Percentiles rank a stretch among this genome's conserved stretches.
Evolutionary conservation across 2,113 vertebrate species (phyloP).

Genomic region (Amphiprion percula): DNA sequence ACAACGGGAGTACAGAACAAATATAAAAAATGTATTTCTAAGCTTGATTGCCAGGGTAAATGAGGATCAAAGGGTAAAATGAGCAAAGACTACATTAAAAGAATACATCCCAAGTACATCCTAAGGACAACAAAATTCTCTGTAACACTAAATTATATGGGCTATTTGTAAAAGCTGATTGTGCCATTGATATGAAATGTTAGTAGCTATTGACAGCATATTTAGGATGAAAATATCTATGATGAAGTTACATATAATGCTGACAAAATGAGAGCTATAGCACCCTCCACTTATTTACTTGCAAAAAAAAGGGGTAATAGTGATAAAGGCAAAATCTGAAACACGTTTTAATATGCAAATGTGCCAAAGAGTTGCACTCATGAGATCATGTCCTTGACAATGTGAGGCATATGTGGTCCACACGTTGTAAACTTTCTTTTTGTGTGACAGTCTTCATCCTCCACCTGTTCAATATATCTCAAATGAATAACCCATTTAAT

Average conservation of each 20-base stretch:
- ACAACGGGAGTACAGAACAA: conserved; percentile 57
- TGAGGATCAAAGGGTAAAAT: conserved; percentile 55
- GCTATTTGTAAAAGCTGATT: not conserved
- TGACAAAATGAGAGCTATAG: not conserved
- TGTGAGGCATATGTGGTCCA: not conserved
- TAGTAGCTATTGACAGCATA: not conserved
- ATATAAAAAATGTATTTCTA: conserved; percentile 52
- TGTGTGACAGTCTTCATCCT: conserved; percentile 19
- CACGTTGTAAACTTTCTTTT: conserved; percentile 35
- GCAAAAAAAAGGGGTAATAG: conserved; percentile 11
- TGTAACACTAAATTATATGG: not conserved
- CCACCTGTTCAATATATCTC: conserved; percentile 33
- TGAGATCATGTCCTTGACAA: not conserved
- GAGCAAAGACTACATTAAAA: conserved; percentile 48
- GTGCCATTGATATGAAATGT: not conserved
- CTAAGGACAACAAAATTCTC: not conserved
- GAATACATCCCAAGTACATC: conserved; percentile 10
- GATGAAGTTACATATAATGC: not conserved
- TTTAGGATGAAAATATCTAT: not conserved
- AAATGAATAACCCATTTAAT: conserved; percentile 43
- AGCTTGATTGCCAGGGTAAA: conserved; percentile 45
- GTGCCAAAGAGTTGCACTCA: not conserved
- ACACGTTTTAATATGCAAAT: conserved; percentile 40
- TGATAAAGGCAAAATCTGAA: conserved; percentile 20
- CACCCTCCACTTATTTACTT: not conserved